Evolutionary conservation across 2,113 vertebrate genomes (phyloP).

Genomic region (Brachionichthys hirsutus): DNA sequence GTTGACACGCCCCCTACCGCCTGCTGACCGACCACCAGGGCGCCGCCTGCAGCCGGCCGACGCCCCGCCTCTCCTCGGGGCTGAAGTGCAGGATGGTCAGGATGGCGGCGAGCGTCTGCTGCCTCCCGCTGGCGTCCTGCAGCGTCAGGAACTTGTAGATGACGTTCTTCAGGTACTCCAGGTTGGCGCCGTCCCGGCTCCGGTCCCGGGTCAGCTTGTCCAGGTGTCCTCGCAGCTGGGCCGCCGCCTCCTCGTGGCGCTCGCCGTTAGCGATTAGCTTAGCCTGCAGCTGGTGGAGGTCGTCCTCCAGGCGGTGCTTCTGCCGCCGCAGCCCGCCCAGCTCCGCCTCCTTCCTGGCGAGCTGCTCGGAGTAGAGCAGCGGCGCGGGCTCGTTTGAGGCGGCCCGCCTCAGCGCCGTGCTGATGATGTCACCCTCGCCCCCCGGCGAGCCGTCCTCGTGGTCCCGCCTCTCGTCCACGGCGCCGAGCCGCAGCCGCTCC

Average conservation of each 20-base stretch:
- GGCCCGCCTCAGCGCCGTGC: constrained; percentile 75
- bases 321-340: constrained; percentile 79
- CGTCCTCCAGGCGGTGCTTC: constrained; percentile 82
- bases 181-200: constrained; percentile 89
- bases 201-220: constrained; percentile 83
- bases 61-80: constrained; percentile 83
- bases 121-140: constrained; percentile 82
- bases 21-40: constrained; percentile 81
- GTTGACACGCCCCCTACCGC: constrained; percentile 61
- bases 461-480: constrained; percentile 1
- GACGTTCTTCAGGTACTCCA: constrained; percentile 97
- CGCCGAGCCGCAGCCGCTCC: constrained; percentile 77
- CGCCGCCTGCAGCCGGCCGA: constrained; percentile 76
- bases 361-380: constrained; percentile 90
- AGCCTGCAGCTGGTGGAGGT: constrained; percentile 82
- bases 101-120: constrained; percentile 92
- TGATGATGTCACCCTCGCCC: constrained; percentile 69
- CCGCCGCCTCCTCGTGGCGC: constrained; percentile 77
- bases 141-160: constrained; percentile 89
- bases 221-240: constrained; percentile 67
- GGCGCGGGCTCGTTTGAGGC: constrained; percentile 81
- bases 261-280: constrained; percentile 77
- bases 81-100: constrained; percentile 93
- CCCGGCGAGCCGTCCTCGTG: constrained; percentile 11
- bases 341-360: constrained; percentile 90